phyloP scores from a whole-genome alignment of 2,113 vertebrate genomes.

The Bubalus kerabau region DNA sequence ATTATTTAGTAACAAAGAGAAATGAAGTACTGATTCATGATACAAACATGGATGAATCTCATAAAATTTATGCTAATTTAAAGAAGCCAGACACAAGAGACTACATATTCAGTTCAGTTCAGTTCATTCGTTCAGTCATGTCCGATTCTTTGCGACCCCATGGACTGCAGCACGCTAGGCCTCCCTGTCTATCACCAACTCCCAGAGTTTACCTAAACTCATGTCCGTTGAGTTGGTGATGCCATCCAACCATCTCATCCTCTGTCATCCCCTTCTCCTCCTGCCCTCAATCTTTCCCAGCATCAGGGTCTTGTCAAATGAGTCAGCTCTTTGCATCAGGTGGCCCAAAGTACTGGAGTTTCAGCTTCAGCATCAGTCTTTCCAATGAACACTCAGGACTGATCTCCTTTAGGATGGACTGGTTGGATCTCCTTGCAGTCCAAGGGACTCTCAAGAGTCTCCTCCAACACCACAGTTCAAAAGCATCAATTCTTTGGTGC shows the following conservation, averaged over 20 bases:
- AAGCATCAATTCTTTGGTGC: rapidly evolving
- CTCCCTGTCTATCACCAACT: not conserved
- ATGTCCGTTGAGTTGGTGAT: not conserved
- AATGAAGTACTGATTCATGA: not conserved
- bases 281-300: not conserved
- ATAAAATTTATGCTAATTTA: not conserved
- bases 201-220: not conserved
- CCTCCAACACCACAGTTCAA: not conserved
- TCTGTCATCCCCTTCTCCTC: not conserved
- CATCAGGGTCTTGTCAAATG: not conserved
- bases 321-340: not conserved
- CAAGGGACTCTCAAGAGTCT: not conserved
- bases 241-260: not conserved
- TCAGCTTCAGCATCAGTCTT: not conserved
- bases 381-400: not conserved
- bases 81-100: not conserved
- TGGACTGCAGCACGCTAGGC: not conserved
- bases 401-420: not conserved
- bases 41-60: not conserved
- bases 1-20: not conserved
- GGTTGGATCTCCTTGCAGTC: not conserved
- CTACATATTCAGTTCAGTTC: not conserved
- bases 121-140: rapidly evolving
- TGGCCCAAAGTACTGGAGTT: not conserved
- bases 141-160: not conserved